These are phyloP conservation scores for Oceanodroma tethys DNA, from an alignment of 2,113 vertebrate genomes.

Conservation along the genomic window DNA sequence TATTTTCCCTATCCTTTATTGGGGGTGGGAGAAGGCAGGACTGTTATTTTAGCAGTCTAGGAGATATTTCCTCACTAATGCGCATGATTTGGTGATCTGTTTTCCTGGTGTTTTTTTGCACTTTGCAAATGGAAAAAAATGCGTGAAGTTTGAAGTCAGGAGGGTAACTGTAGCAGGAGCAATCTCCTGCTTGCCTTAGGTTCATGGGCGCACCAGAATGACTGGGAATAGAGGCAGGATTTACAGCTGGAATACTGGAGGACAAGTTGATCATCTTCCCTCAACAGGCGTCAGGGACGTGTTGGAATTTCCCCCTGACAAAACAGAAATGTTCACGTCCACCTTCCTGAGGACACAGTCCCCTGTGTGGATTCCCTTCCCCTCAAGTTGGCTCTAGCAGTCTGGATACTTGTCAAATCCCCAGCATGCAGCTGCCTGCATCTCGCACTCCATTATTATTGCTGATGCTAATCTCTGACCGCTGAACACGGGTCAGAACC, in stretches of 20 bases:
- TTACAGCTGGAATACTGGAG: not conserved
- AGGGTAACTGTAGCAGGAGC: not conserved
- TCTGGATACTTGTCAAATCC: conserved; percentile 48
- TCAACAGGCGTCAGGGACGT: not conserved
- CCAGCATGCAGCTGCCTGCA: conserved; percentile 32
- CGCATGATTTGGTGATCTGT: not conserved
- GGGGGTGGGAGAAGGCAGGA: not conserved
- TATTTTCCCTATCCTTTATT: not conserved
- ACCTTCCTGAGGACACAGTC: not conserved
- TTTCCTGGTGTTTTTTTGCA: not conserved
- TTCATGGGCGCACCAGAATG: not conserved
- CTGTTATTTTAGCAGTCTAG: not conserved
- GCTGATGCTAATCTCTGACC: conserved; percentile 68
- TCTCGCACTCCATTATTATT: conserved; percentile 46
- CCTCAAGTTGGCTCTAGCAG: not conserved
- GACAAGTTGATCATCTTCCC: not conserved
- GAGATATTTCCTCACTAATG: not conserved
- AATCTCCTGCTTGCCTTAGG: not conserved
- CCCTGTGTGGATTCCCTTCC: not conserved
- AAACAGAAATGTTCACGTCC: not conserved
- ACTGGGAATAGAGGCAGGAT: not conserved
- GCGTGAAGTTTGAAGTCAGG: not conserved
- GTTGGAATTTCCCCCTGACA: not conserved
- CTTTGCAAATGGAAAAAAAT: not conserved
- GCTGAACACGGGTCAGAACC: conserved; percentile 65